Evolutionary conservation across 1,140 invertebrate genomes (phyloP), one percentile per base, ranked within the genome.

Genomic region (Cylas formicarius): DNA sequence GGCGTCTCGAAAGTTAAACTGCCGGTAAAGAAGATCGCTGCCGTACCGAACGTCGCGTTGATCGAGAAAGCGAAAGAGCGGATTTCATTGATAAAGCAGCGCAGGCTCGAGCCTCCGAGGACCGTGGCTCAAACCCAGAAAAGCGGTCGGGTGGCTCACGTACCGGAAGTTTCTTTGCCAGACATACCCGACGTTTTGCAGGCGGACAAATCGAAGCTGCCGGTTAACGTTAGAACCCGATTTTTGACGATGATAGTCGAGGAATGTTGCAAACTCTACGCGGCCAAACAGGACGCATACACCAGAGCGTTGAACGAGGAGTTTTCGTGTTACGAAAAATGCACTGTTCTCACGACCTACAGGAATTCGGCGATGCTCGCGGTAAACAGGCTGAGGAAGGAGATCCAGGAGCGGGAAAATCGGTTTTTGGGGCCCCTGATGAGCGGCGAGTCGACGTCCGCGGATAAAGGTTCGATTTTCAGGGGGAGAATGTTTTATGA

Each of bases 221-320:
- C 87, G 4, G 75, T 80, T 22, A 90, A 85, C 53, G 77, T 91
- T 35, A 74, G 90, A 40, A 87, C 89, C 53, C 76, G 81, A 56
- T 91, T 88, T 67, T 76, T 93, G 31, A 86, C 90, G 60, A 69
- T 83, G 60, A 83, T 94, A 72, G 86, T 90, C 32, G 86, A 90
- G 62, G 82, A 93, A 61, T 90, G 83, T 65, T 67, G 84, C 6
- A 83, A 89, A 65, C 79, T 91, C 47, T 86, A 84, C 58, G 66
- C 76, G 0, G 69, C 67, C 35, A 66, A 78, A 46, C 69, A 79
- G 24, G 82, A 89, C 61, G 86, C 86, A 9, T 84, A 77, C 71
- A 73, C 74, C 27, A 73, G 78, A 60, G 81, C 81, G 1, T 68
- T 82, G 52, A 74, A 77, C 45, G 88, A 92, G 69, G 89, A 92